phyloP scores from a whole-genome alignment of 2,797 vertebrate genomes.

The Thalassophryne amazonica region DNA sequence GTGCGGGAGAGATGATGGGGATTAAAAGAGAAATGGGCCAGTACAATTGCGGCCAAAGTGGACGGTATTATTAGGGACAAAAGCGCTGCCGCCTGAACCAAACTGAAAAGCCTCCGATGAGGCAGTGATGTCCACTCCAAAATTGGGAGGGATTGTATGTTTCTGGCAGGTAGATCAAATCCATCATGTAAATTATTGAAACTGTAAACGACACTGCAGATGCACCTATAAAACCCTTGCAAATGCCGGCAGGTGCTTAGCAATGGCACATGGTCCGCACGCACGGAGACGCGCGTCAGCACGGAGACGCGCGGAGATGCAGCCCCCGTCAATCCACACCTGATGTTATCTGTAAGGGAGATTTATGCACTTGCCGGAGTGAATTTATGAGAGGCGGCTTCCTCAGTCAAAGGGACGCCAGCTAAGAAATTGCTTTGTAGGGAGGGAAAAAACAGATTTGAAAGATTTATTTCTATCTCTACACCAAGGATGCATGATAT shows the following conservation, averaged over 20 bases:
- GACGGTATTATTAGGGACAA: slow-evolving; percentile 28
- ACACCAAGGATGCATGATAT: slow-evolving; percentile 75
- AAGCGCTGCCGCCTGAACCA: neutral
- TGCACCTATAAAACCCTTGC: slow-evolving; percentile 51
- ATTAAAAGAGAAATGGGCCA: slow-evolving; percentile 48
- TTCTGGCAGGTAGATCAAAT: slow-evolving; percentile 58
- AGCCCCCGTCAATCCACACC: slow-evolving; percentile 63
- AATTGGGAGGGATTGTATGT: slow-evolving; percentile 50
- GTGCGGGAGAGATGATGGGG: slow-evolving; percentile 54
- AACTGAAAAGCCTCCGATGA: slow-evolving; percentile 20
- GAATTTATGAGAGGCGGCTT: slow-evolving; percentile 78
- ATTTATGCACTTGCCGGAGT: slow-evolving; percentile 78
- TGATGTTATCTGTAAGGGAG: slow-evolving; percentile 78
- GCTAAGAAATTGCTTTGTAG: slow-evolving; percentile 78
- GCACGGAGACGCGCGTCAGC: slow-evolving; percentile 28
- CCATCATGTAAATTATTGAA: slow-evolving; percentile 40
- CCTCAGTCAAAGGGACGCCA: slow-evolving; percentile 63
- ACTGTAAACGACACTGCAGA: slow-evolving; percentile 47
- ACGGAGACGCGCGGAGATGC: slow-evolving; percentile 44
- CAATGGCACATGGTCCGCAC: slow-evolving; percentile 26
- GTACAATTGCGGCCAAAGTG: slow-evolving; percentile 39
- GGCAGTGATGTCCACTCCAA: slow-evolving; percentile 22
- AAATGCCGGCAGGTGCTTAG: slow-evolving; percentile 40
- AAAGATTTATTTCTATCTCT: slow-evolving; percentile 82
- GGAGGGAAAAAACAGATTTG: slow-evolving; percentile 55